A percentile compares a stretch with the other conserved stretches of the same genome.
phyloP scores from a whole-genome alignment of 1,140 invertebrate species.

The Drosophila parvula region DNA sequence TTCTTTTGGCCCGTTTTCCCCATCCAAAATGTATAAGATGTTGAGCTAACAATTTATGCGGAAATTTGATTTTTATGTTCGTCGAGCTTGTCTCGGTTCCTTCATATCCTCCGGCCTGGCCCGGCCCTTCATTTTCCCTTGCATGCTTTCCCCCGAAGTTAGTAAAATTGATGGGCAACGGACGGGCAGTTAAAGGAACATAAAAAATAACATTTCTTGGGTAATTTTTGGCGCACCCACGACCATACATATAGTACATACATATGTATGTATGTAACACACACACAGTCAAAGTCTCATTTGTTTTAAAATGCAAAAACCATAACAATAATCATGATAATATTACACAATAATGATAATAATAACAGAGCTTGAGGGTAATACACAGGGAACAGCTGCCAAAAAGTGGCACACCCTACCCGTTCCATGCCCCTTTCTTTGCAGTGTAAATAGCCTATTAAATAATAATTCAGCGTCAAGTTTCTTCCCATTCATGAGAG shows the following conservation, averaged over 20 bases:
- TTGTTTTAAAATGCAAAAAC: slow-evolving; percentile 77
- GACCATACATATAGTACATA: slow-evolving; percentile 7
- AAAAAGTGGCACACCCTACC: slow-evolving; percentile 7
- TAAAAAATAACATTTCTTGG: slow-evolving; percentile 61
- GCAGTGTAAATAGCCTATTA: slow-evolving; percentile 37
- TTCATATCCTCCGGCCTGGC: background rate
- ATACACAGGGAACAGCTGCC: slow-evolving; percentile 54
- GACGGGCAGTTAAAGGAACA: slow-evolving; percentile 67
- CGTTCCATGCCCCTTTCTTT: background rate
- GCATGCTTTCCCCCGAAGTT: slow-evolving; percentile 39
- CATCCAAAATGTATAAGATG: slow-evolving; percentile 48
- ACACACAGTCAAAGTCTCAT: slow-evolving; percentile 18
- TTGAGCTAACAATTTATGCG: slow-evolving; percentile 74
- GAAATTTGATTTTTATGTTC: slow-evolving; percentile 77
- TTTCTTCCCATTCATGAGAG: too few relatives aligned
- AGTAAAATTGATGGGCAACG: slow-evolving; percentile 69
- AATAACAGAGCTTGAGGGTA: slow-evolving; percentile 40
- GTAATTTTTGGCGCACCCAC: slow-evolving; percentile 53
- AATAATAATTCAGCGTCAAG: slow-evolving; percentile 19
- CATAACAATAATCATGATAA: slow-evolving; percentile 73
- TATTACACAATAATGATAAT: slow-evolving; percentile 71
- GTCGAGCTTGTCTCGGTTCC: slow-evolving; percentile 19
- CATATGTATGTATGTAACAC: background rate
- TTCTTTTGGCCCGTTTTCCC: background rate
- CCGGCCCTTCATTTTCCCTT: background rate